Conservation (phyloP, 2,888 invertebrate genomes). For the Lottia scabra region DNA sequence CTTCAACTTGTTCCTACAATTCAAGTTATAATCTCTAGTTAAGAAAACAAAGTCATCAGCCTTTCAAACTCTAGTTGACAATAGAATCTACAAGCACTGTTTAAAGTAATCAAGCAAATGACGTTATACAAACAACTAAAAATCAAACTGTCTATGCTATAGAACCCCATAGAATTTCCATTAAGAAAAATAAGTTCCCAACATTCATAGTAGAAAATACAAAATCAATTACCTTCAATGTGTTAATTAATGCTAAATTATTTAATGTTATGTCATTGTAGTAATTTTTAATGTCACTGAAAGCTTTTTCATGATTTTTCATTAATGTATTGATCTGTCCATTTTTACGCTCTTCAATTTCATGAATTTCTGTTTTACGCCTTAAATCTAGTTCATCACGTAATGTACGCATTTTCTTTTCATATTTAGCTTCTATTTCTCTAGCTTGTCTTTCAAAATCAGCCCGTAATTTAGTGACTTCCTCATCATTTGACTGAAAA, state of each 20-base stretch:
- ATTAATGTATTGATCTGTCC: constrained; percentile 85
- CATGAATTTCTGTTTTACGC: constrained; percentile 72
- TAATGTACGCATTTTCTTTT: constrained; percentile 80
- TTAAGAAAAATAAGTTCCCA: neutral
- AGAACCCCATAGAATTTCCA: no score
- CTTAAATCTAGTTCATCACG: constrained; percentile 80
- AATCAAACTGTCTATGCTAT: no score
- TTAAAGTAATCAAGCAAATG: no score
- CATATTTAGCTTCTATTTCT: constrained; percentile 79
- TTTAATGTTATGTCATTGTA: constrained; percentile 95
- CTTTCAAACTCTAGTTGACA: no score
- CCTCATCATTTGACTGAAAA: constrained; percentile 71
- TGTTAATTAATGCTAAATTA: constrained; percentile 90
- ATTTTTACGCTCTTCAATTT: constrained; percentile 92
- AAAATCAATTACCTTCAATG: constrained; percentile 77
- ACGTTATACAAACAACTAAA: no score
- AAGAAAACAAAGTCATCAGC: no score
- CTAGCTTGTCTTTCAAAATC: constrained; percentile 78
- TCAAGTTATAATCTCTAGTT: no score
- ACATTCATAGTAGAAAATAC: neutral
- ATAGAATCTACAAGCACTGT: no score
- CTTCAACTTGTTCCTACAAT: constrained; percentile 68
- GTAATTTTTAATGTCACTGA: constrained; percentile 91
- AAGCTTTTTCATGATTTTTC: constrained; percentile 84
- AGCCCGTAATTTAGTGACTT: constrained; percentile 74